Conservation (phyloP, 2,888 invertebrate species). For the Aphodius granarius region DNA sequence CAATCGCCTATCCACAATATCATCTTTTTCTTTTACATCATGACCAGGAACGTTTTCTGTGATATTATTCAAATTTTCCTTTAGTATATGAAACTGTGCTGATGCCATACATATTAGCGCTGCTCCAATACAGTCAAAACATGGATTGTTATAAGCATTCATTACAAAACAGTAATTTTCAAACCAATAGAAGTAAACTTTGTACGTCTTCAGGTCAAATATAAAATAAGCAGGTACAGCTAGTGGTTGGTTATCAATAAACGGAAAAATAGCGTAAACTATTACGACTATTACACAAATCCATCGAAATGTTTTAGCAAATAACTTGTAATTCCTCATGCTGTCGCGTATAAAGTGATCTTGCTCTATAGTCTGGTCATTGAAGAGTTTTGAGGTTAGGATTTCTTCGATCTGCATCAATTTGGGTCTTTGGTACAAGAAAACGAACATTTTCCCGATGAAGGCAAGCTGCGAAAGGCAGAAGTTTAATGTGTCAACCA, state of each 20-base stretch:
- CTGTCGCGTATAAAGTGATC: constrained; percentile 20
- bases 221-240: constrained; percentile 33
- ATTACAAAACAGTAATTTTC: constrained; percentile 30
- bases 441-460: constrained; percentile 24
- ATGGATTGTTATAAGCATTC: constrained; percentile 32
- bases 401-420: constrained; percentile 18
- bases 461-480: constrained; percentile 27
- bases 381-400: constrained; percentile 20
- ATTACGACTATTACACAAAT: constrained; percentile 26
- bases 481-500: constrained; percentile 29
- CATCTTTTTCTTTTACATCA: background rate
- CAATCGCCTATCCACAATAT: background rate
- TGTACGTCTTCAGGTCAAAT: constrained; percentile 22
- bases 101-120: constrained; percentile 32
- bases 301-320: constrained; percentile 25
- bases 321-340: constrained; percentile 17
- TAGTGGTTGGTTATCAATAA: constrained; percentile 25
- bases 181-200: constrained; percentile 25
- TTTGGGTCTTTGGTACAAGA: constrained; percentile 16
- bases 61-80: constrained; percentile 28
- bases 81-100: constrained; percentile 33
- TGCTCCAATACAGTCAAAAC: constrained; percentile 31
- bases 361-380: constrained; percentile 20
- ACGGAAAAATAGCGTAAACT: constrained; percentile 32
- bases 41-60: background rate